Evolutionary conservation across 2,888 invertebrate genomes (phyloP), one percentile per base, ranked within the genome.

Genomic region (Drosophila engyochracea): DNA sequence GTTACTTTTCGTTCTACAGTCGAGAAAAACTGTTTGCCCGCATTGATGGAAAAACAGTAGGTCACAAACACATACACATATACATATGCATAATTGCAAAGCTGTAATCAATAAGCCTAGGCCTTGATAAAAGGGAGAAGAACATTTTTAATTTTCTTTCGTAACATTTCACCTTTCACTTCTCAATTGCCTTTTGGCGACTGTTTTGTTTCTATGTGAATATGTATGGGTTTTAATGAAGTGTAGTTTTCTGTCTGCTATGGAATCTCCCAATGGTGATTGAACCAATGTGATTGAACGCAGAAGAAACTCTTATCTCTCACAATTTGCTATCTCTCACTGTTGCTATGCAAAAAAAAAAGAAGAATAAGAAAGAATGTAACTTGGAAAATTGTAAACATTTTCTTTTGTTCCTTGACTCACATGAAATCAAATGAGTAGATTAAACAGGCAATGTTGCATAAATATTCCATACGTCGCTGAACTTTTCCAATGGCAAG

Each of bases 201-300:
- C 65, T 14, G 7, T 47, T 16, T 71, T 39, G 52, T 54, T 51
- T 60, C 55, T 35, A 61, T 73, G 64, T 16, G 78, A 73, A 83
- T 77, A 88, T 85, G 53, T 81, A 88, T 79, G 86, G 77, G 62
- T 85, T 83, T 77, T 79, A 77, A 83, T 81, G 67, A 76, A 58
- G 51, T 63, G 31, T 49, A 44, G 47, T 33, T 59, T 44, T 14
- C 54, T 51, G 31, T 62, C 63, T 70, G 30, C 61, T 70, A 55
- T 35, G 14, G 53, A 71, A 63, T 68, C 57, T 53, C 33, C 25
- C 22, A 16, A 19, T 16, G 31, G n/a, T 72, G 80, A 68, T 72
- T 85, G 82, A 85, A 89, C 89, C 67, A 28, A 28, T 28, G 19
- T 72, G 82, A 68, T 72, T 85, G 80, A 85, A 86, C 89, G 65